A percentile compares a stretch with the other conserved stretches of the same genome.
Conservation (phyloP, 2,113 vertebrate species). For the Microtus ochrogaster region DNA sequence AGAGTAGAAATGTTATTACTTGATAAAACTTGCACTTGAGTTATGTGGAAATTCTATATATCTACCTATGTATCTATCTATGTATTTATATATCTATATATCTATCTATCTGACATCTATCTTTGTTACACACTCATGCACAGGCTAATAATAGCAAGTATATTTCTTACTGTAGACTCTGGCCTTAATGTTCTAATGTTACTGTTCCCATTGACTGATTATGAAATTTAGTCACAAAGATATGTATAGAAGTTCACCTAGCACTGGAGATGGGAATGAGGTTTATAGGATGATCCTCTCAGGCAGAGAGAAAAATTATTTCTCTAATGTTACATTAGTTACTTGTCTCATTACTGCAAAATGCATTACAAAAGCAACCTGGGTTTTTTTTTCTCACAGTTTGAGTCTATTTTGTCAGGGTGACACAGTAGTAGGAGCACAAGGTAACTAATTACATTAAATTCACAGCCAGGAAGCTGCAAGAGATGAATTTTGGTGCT, state of each 20-base stretch:
- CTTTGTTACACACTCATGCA: background rate
- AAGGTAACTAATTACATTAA: background rate
- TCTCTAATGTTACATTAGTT: conserved; percentile 29
- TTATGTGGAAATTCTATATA: background rate
- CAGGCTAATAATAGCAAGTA: background rate
- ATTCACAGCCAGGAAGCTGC: too few relatives aligned
- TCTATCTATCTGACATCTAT: background rate
- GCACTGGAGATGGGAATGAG: background rate
- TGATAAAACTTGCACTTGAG: conserved; percentile 5
- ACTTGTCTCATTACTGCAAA: background rate
- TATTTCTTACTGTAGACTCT: background rate
- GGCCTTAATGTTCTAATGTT: conserved; percentile 30
- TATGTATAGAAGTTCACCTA: background rate
- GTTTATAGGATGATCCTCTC: background rate
- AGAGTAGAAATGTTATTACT: conserved; percentile 42
- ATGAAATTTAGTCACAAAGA: conserved; percentile 17
- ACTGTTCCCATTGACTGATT: background rate
- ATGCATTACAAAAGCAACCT: background rate
- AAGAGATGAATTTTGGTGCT: background rate
- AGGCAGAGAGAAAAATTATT: conserved; percentile 19
- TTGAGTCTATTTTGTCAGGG: background rate
- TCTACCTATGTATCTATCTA: background rate
- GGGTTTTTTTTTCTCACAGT: background rate
- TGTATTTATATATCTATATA: background rate
- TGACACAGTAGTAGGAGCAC: background rate